Percentiles rank a stretch among this genome's conserved stretches.
Conservation (phyloP, 2,888 invertebrate species). For the Acleris cristana region DNA sequence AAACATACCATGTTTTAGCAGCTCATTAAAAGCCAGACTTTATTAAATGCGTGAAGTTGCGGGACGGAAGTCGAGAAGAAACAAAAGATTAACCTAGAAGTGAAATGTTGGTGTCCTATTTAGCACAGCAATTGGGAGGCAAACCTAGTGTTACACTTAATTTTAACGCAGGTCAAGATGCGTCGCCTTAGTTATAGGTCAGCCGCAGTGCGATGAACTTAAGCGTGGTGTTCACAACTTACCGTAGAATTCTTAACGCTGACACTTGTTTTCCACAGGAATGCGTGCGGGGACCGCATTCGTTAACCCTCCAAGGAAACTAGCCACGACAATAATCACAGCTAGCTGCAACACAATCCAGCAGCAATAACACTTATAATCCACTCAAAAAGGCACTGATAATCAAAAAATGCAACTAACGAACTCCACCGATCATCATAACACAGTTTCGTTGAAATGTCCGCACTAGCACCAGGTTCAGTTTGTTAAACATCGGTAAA, state of each 20-base stretch:
- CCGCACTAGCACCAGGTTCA: conserved; percentile 50
- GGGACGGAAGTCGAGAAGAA: conserved; percentile 11
- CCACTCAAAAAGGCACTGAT: conserved; percentile 79
- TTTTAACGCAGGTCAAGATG: conserved; percentile 47
- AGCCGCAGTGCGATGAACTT: conserved; percentile 79
- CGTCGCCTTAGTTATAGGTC: conserved; percentile 73
- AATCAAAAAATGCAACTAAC: conserved; percentile 54
- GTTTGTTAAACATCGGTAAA: conserved; percentile 51
- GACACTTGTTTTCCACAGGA: conserved; percentile 81
- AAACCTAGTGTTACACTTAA: conserved; percentile 37
- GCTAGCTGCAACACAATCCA: conserved; percentile 48
- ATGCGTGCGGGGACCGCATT: conserved; percentile 81
- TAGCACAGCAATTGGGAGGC: conserved; percentile 26
- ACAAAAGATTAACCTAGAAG: conserved; percentile 34
- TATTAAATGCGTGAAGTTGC: conserved; percentile 1
- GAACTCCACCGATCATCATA: conserved; percentile 63
- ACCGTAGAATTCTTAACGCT: conserved; percentile 83
- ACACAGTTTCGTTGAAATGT: conserved; percentile 54
- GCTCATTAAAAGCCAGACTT: background rate
- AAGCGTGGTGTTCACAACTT: conserved; percentile 76
- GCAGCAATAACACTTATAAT: conserved; percentile 60
- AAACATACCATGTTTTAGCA: background rate
- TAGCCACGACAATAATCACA: conserved; percentile 83
- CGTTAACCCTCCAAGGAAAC: conserved; percentile 82
- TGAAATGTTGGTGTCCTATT: conserved; percentile 23